These are phyloP conservation scores for Gulo gulo DNA, from an alignment of 2,113 vertebrate genomes.

Conservation along the genomic window DNA sequence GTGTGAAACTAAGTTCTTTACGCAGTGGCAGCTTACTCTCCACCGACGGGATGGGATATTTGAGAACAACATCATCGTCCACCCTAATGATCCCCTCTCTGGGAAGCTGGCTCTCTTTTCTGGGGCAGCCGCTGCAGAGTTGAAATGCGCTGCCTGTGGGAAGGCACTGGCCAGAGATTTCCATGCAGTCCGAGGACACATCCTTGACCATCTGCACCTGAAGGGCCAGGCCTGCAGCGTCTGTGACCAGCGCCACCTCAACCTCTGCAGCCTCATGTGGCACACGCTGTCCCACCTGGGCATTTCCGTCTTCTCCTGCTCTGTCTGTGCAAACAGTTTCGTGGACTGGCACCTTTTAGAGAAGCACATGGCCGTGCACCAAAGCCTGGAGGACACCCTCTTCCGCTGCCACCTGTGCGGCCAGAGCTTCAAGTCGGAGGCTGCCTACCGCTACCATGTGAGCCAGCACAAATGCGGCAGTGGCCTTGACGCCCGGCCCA, in stretches of 20 bases:
- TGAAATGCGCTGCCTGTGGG: conserved; percentile 89
- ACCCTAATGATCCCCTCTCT: conserved; percentile 80
- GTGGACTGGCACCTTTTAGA: conserved; percentile 91
- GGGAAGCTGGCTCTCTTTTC: conserved; percentile 76
- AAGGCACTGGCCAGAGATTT: conserved; percentile 92
- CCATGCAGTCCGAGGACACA: conserved; percentile 89
- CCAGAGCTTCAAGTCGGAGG: conserved; percentile 87
- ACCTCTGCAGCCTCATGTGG: conserved; percentile 94
- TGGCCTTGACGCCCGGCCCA: conserved; percentile 74
- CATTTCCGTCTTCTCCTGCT: conserved; percentile 92
- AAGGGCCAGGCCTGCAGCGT: conserved; percentile 90
- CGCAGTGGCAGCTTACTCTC: conserved; percentile 90
- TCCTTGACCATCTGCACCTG: conserved; percentile 90
- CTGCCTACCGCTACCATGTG: conserved; percentile 91
- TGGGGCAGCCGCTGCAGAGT: conserved; percentile 78
- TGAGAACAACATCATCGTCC: conserved; percentile 86
- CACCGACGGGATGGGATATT: conserved; percentile 90
- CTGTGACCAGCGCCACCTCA: conserved; percentile 91
- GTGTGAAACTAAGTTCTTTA: conserved; percentile 94
- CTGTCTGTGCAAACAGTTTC: conserved; percentile 92
- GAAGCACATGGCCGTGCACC: conserved; percentile 90
- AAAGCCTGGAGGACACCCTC: conserved; percentile 86
- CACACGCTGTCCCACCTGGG: conserved; percentile 92
- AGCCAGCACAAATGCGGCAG: conserved; percentile 88
- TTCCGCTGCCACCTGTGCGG: conserved; percentile 86